Conservation (phyloP, 35 echinoderm and acorn worm species). For the Eucidaris tribuloides region DNA sequence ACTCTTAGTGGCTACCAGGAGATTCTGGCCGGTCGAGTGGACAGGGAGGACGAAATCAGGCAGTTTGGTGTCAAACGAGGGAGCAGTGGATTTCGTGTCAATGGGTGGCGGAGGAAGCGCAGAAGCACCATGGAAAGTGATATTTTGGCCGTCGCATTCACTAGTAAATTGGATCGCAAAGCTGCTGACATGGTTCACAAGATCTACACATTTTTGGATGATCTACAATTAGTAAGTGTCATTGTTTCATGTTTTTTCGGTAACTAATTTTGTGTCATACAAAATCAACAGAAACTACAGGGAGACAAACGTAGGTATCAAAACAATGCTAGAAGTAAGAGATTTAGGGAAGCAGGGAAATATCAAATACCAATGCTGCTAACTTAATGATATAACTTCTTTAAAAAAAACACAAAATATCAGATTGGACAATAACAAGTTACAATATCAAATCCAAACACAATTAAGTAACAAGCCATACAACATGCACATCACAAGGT, state of each 20-base stretch:
- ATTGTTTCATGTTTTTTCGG: not conserved
- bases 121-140: slow-evolving; percentile 58
- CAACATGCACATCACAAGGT: no score
- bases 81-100: slow-evolving; percentile 34
- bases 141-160: slow-evolving; percentile 41
- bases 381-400: no score
- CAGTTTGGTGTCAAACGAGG: slow-evolving; percentile 45
- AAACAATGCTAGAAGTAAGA: no score
- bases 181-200: slow-evolving; percentile 33
- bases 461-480: no score
- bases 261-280: no score
- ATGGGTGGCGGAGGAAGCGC: slow-evolving; percentile 38
- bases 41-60: slow-evolving; percentile 35
- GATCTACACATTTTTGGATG: slow-evolving; percentile 41
- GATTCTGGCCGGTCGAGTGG: slow-evolving; percentile 27
- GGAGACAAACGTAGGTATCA: no score
- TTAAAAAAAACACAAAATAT: no score
- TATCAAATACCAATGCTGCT: no score
- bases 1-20: slow-evolving; percentile 47
- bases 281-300: no score
- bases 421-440: no score
- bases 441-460: no score
- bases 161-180: slow-evolving; percentile 44
- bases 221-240: slow-evolving; percentile 55
- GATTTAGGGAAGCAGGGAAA: no score